Base-by-base conservation (phyloP, 2,888 invertebrate species). In the Dioctria linearis region DNA sequence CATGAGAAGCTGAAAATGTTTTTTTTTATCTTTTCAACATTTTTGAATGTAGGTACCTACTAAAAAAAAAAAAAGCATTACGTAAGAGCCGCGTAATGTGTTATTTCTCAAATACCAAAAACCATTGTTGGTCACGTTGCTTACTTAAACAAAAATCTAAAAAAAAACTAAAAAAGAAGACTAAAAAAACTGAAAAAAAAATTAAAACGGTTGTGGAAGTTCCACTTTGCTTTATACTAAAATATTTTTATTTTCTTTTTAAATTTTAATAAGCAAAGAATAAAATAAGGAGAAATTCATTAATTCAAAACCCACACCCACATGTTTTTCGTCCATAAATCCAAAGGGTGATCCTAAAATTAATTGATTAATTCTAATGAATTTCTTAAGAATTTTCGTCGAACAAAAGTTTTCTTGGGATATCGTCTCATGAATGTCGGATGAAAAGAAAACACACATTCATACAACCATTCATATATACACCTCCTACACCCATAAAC, bases 311-410 rank as follows among this genome's bases (percentile, higher is more conserved):
- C 54, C 6, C 54, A 11, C 2, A 3, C 49, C 9, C 49, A 46
- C 49, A 46, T 9, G 9, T 46, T 46, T 46, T 6, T 46, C 6
- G 5, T 5, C 49, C 59, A n/a, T 59, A 5, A 39, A 39, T n/a
- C 3, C 42, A 6, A 73, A 57, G 42, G 42, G 5, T 42, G 59
- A 43, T 57, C 5, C 54, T 59, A 51, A 73, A 59, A 73, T 59
- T 73, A 59, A 57, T 73, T 73, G 73, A 73, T 73, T 73, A 73
- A 73, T 73, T 73, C 42, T 73, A 73, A 73, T 59, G 73, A 43
- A 57, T 42, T 73, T 73, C 73, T 59, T 73, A 57, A 57, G 42
- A 57, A 73, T 73, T 73, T 42, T 9, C 73, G 59, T 57, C 40
- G 57, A 73, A 40, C 4, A 73, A 73, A 25, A 73, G 73, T 73